Base-by-base conservation (phyloP, 2,888 invertebrate species). In the Chaitophorus viminalis region DNA sequence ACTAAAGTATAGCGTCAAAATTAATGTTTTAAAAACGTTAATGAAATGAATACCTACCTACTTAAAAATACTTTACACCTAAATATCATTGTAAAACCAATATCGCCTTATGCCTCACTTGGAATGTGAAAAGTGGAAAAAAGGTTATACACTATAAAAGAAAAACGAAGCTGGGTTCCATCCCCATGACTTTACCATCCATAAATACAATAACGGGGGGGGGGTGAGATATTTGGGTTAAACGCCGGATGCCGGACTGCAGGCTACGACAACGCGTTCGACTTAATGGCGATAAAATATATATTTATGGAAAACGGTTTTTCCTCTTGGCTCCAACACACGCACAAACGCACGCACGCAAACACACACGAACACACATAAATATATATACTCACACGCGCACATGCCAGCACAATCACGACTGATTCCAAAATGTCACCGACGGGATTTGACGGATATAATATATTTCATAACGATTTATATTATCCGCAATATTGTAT, bases 401-500 rank as follows among this genome's bases (percentile, higher is more conserved):
- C 54, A 68, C 29, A 14, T 31, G 70, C 0, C 31, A 9, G 4
- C 31, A 17, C 29, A 29, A 68, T 85, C 77, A 46, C 31, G 60
- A 17, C 68, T 84, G 65, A 84, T 84, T 68, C 84, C 70, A 9
- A 52, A 46, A 52, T 31, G 52, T n/a, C 52, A 54, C 18, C 72
- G 0, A 0, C 54, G 54, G 82, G 82, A 82, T 82, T 82, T 82
- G 72, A 54, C 54, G 54, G 33, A 52, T 46, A 33, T 25, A 3
- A 25, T 46, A 46, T 46, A 46, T 46, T 46, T 46, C 14, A 46
- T 46, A 46, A 46, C 46, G 46, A 46, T 60, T 21, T 29, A 70
- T 78, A 78, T 78, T 78, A 60, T 60, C 78, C 78, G 25, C 54
- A 54, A 77, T 21, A 77, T 33, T 25, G 78, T 78, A 78, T 78